Evolutionary conservation across 2,888 invertebrate species (phyloP), one percentile per base, ranked within the genome.

Genomic region (Acronicta psi): DNA sequence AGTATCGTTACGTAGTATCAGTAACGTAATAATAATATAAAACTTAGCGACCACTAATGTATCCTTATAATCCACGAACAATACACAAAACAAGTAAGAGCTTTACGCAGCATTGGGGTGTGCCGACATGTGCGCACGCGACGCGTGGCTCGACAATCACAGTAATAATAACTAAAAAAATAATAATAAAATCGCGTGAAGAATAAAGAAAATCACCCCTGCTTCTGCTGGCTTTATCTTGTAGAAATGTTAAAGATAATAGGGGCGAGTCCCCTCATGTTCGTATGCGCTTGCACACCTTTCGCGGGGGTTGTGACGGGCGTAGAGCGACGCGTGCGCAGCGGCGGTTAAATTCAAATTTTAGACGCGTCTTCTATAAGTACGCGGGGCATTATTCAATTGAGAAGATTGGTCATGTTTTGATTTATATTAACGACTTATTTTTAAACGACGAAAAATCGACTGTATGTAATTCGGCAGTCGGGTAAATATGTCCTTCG

Each of bases 81-180:
- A 92, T 88, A 81, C 69, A 88, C 82, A 85, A 85, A 89, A 89
- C 84, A 83, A 83, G 90, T 89, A 91, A 89, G 89, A 91, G 91
- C 88, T 90, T 91, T 90, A 87, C 84, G 85, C 80, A 74, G 54
- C 82, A 82, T 77, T 82, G 80, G 88, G 90, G 89, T 86, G 83
- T 87, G 80, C 81, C 84, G 93, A 89, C 93, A 93, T 93, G 92
- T 93, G 94, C 93, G 93, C 93, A 91, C 90, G 91, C 93, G 93
- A 79, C 91, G 85, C 66, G 69, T 67, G 73, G 56, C 73, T 77
- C 84, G 77, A 85, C 91, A 92, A 92, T 92, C 92, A 90, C 86
- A 88, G 92, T 93, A 94, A 94, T 94, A 93, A 93, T 94, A 93
- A 91, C 92, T 92, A 93, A 93, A 94, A 81, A 93, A 94, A 93